Evolutionary conservation across 2,113 vertebrate species (phyloP).

Genomic region (Leptodactylus fuscus): DNA sequence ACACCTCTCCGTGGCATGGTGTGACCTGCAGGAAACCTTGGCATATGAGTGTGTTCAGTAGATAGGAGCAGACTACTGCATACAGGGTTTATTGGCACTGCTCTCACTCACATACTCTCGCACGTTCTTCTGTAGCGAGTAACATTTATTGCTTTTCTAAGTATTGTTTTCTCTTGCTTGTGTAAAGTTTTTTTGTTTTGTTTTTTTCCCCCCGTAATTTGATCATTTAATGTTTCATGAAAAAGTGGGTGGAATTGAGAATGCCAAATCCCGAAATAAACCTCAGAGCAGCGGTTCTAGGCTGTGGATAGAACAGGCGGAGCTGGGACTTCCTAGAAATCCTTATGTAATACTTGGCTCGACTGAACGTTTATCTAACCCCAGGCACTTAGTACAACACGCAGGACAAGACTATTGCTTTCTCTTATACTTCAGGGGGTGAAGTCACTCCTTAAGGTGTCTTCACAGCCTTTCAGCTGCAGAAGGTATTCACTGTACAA

Average conservation of each 20-base stretch:
- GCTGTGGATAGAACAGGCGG: background rate
- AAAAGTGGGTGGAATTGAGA: background rate
- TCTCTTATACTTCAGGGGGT: background rate
- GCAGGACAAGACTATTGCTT: background rate
- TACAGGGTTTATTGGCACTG: too few relatives aligned
- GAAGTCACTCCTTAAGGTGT: background rate
- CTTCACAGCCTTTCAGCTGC: too few relatives aligned
- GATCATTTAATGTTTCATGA: background rate
- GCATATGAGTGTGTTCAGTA: too few relatives aligned
- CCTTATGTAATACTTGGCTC: constrained; percentile 53
- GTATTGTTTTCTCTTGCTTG: background rate
- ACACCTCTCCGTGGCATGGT: too few relatives aligned
- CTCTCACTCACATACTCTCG: too few relatives aligned
- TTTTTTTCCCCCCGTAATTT: background rate
- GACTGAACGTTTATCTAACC: constrained; percentile 34
- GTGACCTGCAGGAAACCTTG: too few relatives aligned
- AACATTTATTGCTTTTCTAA: too few relatives aligned
- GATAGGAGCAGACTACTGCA: too few relatives aligned
- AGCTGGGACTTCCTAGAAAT: constrained; percentile 40
- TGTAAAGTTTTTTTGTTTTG: background rate
- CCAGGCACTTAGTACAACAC: background rate
- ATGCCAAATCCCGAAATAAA: constrained; percentile 33
- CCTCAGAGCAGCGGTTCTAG: background rate
- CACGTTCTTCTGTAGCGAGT: too few relatives aligned
- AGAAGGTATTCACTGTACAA: too few relatives aligned